A percentile compares a stretch with the other conserved stretches of the same genome.
Evolutionary conservation across 2,888 invertebrate species (phyloP).

Genomic region (Cantharis rustica): DNA sequence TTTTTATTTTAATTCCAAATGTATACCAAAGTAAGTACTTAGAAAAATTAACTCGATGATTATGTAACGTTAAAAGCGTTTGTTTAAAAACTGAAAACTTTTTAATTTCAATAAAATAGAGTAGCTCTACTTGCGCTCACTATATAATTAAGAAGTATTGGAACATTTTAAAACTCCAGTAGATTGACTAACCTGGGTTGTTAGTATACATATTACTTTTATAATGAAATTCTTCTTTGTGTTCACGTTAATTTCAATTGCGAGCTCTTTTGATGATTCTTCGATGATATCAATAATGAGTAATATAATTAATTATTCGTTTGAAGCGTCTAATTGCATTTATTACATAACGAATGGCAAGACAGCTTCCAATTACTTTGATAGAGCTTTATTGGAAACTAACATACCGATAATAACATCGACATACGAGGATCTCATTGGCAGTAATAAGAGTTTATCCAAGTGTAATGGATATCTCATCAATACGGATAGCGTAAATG

Average conservation of each 20-base stretch:
- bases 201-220: background rate
- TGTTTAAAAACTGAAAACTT: background rate
- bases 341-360: background rate
- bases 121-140: background rate
- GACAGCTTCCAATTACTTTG: background rate
- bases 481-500: background rate
- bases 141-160: background rate
- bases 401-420: background rate
- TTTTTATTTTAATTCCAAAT: background rate
- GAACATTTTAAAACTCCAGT: background rate
- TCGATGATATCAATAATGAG: background rate
- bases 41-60: background rate
- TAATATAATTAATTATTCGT: background rate
- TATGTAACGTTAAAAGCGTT: background rate
- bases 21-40: background rate
- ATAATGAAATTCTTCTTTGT: background rate
- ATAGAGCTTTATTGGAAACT: background rate
- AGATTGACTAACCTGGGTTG: background rate
- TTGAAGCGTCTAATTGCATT: background rate
- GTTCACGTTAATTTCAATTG: background rate
- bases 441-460: background rate
- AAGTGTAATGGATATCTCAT: conserved; percentile 3
- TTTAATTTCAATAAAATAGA: background rate
- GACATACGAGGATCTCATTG: background rate
- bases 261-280: background rate